Evolutionary conservation across 1,140 invertebrate species (phyloP), one percentile per base, ranked within the genome.

Genomic region (Ips typographus): DNA sequence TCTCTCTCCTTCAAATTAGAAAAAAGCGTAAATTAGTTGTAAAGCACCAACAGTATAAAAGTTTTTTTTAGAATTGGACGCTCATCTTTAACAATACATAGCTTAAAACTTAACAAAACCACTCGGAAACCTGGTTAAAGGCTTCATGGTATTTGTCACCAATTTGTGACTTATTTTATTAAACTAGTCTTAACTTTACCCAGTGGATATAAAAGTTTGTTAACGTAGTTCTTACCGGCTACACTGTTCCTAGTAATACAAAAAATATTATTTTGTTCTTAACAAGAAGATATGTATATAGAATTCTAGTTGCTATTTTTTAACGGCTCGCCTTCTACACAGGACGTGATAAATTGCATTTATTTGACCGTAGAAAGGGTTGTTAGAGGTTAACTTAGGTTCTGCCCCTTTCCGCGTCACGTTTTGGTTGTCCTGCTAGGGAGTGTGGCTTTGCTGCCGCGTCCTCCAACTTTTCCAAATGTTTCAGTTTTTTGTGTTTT

Each of bases 401-500:
- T 47, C 49, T 62, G 2, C 72, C 72, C 62, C 73, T 67, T 68
- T 76, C 75, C 0, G 65, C 36, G 53, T 76, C 72, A 64, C 73
- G 51, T 63, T 43, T 69, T n/a, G 41, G 59, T 22, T 68, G 41
- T 8, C 67, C 67, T n/a, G 59, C 51, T 3, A 69, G 37, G 40
- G 55, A 44, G 22, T 61, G 53, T 36, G 68, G 68, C 51, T 53
- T 64, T 1, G 42, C 53, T 2, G 68, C 60, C n/a, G 36, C 36
- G 51, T 73, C 71, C 52, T 73, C 73, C 6, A 74, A 65, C 6
- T 62, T 63, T 71, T 77, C 74, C 41, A 79, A 39, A 38, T 71
- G 63, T 70, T 78, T 78, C 39, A 77, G 67, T 72, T 76, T 77
- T 55, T 72, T 72, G 62, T 78, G 72, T 74, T 77, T 77, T 72